Conservation (phyloP, 2,888 invertebrate species). For the Cryptocheilus praepositus region DNA sequence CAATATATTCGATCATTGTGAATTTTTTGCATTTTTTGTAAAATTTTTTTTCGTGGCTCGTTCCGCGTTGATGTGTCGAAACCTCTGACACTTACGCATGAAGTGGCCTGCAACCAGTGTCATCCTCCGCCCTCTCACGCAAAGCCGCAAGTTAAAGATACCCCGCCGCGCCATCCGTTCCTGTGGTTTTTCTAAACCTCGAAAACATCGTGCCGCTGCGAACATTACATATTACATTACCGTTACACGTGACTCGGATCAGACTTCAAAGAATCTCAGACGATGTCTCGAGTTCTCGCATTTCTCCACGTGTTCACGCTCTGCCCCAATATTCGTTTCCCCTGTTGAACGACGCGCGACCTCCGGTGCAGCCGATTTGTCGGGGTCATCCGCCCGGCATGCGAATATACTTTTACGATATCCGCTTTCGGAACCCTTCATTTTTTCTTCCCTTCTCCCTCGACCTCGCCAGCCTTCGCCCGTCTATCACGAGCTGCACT, state of each 20-base stretch:
- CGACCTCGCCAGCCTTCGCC: conserved; percentile 24
- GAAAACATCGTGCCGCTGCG: not conserved
- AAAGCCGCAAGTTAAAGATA: not conserved
- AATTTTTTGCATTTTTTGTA: too few species aligned
- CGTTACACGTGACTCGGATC: conserved; percentile 35
- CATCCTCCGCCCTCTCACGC: too few species aligned
- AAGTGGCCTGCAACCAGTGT: too few species aligned
- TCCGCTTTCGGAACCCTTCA: conserved; percentile 28
- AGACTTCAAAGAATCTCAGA: conserved; percentile 30
- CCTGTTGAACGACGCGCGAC: conserved; percentile 11
- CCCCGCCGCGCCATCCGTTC: not conserved
- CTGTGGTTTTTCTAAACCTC: conserved; percentile 5
- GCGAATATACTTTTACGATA: conserved; percentile 49
- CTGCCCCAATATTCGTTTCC: conserved; percentile 12
- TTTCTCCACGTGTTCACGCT: conserved; percentile 22
- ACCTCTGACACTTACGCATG: too few species aligned
- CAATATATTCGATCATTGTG: too few species aligned
- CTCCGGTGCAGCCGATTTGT: conserved; percentile 16
- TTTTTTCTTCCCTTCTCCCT: conserved; percentile 12
- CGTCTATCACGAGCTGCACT: conserved; percentile 19
- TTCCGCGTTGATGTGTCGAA: too few species aligned
- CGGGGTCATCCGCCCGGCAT: conserved; percentile 19
- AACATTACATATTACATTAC: conserved; percentile 3
- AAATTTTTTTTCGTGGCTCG: too few species aligned
- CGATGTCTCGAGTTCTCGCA: conserved; percentile 40